Evolutionary conservation across 1,140 invertebrate species (phyloP), one percentile per base, ranked within the genome.

Genomic region (Luehdorfia chinensis): DNA sequence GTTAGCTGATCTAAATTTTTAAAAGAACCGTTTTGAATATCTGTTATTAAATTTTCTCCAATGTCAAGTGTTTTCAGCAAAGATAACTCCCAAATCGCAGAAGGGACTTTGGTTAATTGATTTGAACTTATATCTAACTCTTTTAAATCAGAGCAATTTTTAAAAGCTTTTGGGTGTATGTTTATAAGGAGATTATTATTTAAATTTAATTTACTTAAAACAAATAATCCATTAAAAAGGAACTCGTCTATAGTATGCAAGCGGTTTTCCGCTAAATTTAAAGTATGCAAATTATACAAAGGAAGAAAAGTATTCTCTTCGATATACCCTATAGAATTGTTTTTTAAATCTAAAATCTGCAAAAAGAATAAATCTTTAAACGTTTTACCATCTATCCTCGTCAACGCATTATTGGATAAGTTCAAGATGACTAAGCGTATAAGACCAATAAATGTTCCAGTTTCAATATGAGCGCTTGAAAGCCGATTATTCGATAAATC

Each of bases 401-500:
- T 95, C 23, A 98, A 78, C 6, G 91, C 90, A 68, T 98, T 98
- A 80, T 93, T 93, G 0, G 94, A 95, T 68, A 98, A 86, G 84
- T 96, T 94, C 36, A 98, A 87, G 14, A 96, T 91, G 58, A 96
- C 93, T 50, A 97, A 88, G 12, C 94, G 90, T 47, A 94, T 96
- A 27, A 97, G 89, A 6, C 95, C 95, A 34, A 92, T 87, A 77
- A 97, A 96, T 28, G 94, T 95, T 11, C 93, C 93, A 45, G 93
- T 92, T 65, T 95, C 93, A 50, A 96, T 92, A 70, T 92, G 94
- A 61, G 92, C 92, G 75, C 92, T 94, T 47, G 92, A 93, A 36
- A 98, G 88, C 62, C 92, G 91, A 87, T 98, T 98, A 59, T 93
- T 91, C n/a, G 94, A 94, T 57, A 97, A 88, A 87, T 98, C 95